Base-by-base conservation (phyloP, 1,140 invertebrate species). In the Diorhabda elongata region DNA sequence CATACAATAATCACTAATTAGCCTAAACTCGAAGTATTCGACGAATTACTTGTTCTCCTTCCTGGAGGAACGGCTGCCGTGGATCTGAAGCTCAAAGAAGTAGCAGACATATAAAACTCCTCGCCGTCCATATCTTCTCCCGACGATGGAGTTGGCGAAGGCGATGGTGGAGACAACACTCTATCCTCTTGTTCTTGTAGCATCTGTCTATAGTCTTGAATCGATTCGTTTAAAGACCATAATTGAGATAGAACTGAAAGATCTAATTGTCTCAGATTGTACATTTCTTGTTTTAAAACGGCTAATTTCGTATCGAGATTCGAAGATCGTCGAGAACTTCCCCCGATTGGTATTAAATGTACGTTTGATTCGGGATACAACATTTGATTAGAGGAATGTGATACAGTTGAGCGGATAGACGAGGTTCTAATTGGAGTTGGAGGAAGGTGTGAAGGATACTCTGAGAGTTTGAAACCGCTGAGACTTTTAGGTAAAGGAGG, bases 191-290 rank as follows among this genome's bases (percentile, higher is more conserved):
- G 87, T 47, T 90, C 89, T 75, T 91, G 89, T 45, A 91, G 79
- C 26, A 91, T 84, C 63, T 87, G 86, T 9, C 93, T 87, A 82
- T 94, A 95, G 67, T 94, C 92, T 75, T 94, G 92, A 78, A 95
- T 94, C 2, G 92, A 90, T 80, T 95, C 92, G 78, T 94, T 94
- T 4, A 96, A 82, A 0, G 92, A 90, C 92, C 92, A 94, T 66
- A 96, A 82, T 81, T 95, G 93, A 3, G 92, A 94, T 2, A 96
- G 83, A 42, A 95, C 81, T 1, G 92, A 93, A 44, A 95, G 83
- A 79, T 95, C 93, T 78, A 95, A 76, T 77, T 95, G 92, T 7
- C 94, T 85, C 2, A 95, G 83, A 71, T 90, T 90, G 73, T 91
- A 92, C 63, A 64, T 64, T 64, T 64, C 63, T 57, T 64, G 63